Evolutionary conservation across 2,797 vertebrate genomes (phyloP), one percentile per base, ranked within the genome.

Genomic region (Poecile montanus): DNA sequence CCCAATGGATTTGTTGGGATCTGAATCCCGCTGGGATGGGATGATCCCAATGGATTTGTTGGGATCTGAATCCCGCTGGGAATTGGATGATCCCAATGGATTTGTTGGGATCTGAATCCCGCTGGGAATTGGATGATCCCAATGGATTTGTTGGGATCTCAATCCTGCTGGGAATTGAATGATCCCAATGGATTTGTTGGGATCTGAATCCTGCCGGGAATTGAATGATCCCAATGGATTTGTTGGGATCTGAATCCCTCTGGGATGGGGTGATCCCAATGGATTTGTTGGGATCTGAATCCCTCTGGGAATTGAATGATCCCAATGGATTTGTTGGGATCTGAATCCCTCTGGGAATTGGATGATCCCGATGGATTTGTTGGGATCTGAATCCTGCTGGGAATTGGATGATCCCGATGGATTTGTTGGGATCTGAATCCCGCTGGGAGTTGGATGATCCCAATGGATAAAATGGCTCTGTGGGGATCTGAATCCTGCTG

Each of bases 1-100:
- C 45, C 72, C 3, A 0, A 17, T 8, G 10, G 6, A 8, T 60
- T 22, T 0, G 0, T 4, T 1, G 17, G 45, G 27, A 32, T 26
- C 51, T 3, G 22, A 44, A 54, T 71, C 38, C 13, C 1, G 0
- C 13, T 4, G 10, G 40, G 45, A 66, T 2, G 18, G 26, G 27
- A 29, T 38, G 34, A 50, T 57, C 53, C 68, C 2, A 0, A 4
- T 13, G 15, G 3, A 18, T 40, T 11, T 1, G 1, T 5, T 6
- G 38, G 50, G 67, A 26, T 26, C 63, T 3, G 23, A 34, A 27
- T 67, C 45, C 18, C 2, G 0, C 45, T 27, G n/a, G n/a, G 58
- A 56, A 10, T 11, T 29, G 30, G 11, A 11, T 17, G 5, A 58
- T 36, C n/a, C n/a, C 7, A 11, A 11, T 47, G 23, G 38, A 38